These are phyloP conservation scores for Philereme transversata DNA, from an alignment of 2,888 invertebrate species.

Conservation along the genomic window DNA sequence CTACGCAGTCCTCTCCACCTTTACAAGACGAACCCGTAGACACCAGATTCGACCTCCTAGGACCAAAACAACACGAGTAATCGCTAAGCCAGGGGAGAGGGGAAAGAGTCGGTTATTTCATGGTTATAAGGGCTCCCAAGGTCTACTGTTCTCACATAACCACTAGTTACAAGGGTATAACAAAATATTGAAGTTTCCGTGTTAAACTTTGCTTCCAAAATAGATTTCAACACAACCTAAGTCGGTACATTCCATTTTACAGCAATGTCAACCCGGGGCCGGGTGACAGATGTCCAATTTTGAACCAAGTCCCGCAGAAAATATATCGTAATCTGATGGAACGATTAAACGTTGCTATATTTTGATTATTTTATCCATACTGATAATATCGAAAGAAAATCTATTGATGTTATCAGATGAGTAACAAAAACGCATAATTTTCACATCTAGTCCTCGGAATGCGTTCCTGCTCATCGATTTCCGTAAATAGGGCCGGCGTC, in stretches of 20 bases:
- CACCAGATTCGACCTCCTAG: no score
- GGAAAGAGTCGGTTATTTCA: no score
- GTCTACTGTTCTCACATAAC: no score
- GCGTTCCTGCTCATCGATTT: conserved; percentile 47
- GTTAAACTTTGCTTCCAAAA: conserved; percentile 1
- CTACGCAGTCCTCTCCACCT: no score
- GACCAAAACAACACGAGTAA: no score
- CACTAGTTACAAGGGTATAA: no score
- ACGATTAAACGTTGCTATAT: conserved; percentile 3
- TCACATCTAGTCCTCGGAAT: conserved; percentile 29
- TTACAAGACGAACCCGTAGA: no score
- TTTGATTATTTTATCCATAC: no score
- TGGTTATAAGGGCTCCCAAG: no score
- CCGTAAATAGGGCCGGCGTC: conserved; percentile 51
- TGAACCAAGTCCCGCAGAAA: conserved; percentile 35
- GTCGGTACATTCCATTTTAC: conserved; percentile 29
- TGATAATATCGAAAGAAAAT: no score
- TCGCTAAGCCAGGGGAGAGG: no score
- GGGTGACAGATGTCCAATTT: conserved; percentile 41
- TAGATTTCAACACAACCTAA: conserved; percentile 11
- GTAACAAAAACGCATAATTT: not conserved
- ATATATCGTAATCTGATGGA: conserved; percentile 34
- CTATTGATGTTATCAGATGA: not conserved
- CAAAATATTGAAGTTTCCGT: no score
- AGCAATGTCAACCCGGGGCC: conserved; percentile 11